phyloP scores from a whole-genome alignment of 2,888 invertebrate genomes.

The Aphelenchoides bicaudatus region DNA sequence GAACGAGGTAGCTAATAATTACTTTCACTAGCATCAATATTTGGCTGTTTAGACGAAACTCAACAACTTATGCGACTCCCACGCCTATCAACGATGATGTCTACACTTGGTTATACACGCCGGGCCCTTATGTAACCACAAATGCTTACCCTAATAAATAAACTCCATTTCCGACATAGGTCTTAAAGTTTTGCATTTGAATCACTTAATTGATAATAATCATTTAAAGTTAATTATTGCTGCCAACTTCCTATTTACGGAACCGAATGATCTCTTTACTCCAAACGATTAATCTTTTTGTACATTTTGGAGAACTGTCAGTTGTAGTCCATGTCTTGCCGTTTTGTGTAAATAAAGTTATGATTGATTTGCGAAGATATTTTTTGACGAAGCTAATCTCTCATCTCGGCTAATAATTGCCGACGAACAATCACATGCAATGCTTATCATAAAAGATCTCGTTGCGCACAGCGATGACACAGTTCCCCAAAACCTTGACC shows the following conservation, averaged over 20 bases:
- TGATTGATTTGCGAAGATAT: no score
- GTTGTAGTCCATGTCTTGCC: no score
- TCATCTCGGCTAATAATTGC: no score
- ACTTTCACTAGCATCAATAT: neutral
- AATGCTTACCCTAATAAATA: slow-evolving; percentile 30
- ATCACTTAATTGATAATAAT: slow-evolving; percentile 1
- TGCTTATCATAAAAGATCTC: no score
- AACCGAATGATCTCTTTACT: no score
- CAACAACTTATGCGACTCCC: slow-evolving; percentile 5
- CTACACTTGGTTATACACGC: slow-evolving; percentile 38
- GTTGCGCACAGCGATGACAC: no score
- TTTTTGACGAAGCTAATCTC: no score
- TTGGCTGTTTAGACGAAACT: neutral
- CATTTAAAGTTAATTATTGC: neutral
- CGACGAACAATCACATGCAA: no score
- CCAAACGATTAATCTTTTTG: no score
- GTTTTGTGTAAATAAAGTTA: no score
- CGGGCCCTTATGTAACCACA: slow-evolving; percentile 31
- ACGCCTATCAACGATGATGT: slow-evolving; percentile 35
- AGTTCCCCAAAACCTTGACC: no score
- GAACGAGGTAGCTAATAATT: slow-evolving; percentile 4
- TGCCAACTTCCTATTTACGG: slow-evolving; percentile 1
- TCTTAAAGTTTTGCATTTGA: neutral
- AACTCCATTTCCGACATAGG: neutral
- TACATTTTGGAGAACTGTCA: no score